phyloP scores from a whole-genome alignment of 2,888 invertebrate species.

The Coleophora flavipennella region DNA sequence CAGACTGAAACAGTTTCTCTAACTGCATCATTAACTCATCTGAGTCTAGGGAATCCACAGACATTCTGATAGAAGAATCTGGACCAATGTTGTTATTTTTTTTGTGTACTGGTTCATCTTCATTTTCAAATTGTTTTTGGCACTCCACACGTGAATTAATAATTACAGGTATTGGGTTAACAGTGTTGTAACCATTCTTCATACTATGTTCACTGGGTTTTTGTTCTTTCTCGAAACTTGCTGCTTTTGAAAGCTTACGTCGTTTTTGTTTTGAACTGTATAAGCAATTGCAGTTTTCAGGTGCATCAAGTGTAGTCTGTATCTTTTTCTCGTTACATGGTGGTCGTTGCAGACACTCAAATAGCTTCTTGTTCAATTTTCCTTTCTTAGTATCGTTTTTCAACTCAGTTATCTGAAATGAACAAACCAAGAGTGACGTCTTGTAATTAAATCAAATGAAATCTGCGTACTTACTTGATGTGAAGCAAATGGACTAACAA shows the following conservation, averaged over 20 bases:
- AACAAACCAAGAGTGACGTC: too few species aligned
- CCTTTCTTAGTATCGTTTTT: slow-evolving; percentile 51
- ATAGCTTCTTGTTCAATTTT: slow-evolving; percentile 42
- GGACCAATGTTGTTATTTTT: slow-evolving; percentile 12
- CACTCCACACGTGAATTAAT: slow-evolving; percentile 21
- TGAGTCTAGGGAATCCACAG: slow-evolving; percentile 33
- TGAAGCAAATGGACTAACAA: too few species aligned
- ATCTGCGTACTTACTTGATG: too few species aligned
- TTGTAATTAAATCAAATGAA: too few species aligned
- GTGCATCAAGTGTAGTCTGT: slow-evolving; percentile 28
- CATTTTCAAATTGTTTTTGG: slow-evolving; percentile 6
- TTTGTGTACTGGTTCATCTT: background rate
- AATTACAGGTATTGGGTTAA: slow-evolving; percentile 22
- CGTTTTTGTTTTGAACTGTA: slow-evolving; percentile 43
- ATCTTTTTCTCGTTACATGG: slow-evolving; percentile 46
- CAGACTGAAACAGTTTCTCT: slow-evolving; percentile 57
- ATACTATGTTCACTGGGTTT: background rate
- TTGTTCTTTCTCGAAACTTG: slow-evolving; percentile 8
- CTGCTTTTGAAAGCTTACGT: slow-evolving; percentile 22
- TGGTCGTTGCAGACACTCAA: slow-evolving; percentile 40
- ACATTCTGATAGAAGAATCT: slow-evolving; percentile 17
- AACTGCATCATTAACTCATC: slow-evolving; percentile 54
- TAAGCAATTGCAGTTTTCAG: slow-evolving; percentile 36
- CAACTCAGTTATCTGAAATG: slow-evolving; percentile 46
- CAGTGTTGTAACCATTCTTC: background rate